These are phyloP conservation scores for Lepisosteus oculatus DNA, from an alignment of 2,113 vertebrate species.

Conservation along the genomic window DNA sequence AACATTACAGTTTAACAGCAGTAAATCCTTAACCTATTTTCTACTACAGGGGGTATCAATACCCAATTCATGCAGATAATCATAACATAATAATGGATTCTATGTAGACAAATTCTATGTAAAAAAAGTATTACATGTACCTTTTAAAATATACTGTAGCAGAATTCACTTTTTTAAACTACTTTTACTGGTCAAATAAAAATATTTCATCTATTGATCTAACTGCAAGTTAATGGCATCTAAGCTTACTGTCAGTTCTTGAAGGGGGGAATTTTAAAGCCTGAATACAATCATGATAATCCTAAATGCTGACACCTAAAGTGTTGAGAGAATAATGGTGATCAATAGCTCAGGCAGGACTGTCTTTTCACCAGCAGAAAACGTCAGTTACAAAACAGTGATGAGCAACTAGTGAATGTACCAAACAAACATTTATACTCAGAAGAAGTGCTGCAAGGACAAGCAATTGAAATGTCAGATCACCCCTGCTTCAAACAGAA, in stretches of 20 bases:
- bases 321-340: constrained; percentile 76
- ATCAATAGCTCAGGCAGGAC: constrained; percentile 82
- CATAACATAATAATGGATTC: no score
- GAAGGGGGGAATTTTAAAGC: constrained; percentile 76
- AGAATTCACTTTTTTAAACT: no score
- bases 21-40: no score
- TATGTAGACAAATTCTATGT: no score
- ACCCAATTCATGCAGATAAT: no score
- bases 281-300: constrained; percentile 85
- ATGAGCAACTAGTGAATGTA: constrained; percentile 30
- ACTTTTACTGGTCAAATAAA: no score
- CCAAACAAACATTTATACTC: constrained; percentile 49
- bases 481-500: no score
- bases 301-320: constrained; percentile 80
- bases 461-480: constrained; percentile 17
- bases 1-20: no score
- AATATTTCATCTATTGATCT: no score
- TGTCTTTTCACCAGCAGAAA: constrained; percentile 69
- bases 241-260: constrained; percentile 70
- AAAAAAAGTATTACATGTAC: no score
- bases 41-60: no score
- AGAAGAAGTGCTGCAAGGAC: constrained; percentile 34
- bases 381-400: constrained; percentile 65
- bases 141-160: no score
- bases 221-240: constrained; percentile 64